phyloP scores from a whole-genome alignment of 2,888 invertebrate species.

The Sialis lutaria region DNA sequence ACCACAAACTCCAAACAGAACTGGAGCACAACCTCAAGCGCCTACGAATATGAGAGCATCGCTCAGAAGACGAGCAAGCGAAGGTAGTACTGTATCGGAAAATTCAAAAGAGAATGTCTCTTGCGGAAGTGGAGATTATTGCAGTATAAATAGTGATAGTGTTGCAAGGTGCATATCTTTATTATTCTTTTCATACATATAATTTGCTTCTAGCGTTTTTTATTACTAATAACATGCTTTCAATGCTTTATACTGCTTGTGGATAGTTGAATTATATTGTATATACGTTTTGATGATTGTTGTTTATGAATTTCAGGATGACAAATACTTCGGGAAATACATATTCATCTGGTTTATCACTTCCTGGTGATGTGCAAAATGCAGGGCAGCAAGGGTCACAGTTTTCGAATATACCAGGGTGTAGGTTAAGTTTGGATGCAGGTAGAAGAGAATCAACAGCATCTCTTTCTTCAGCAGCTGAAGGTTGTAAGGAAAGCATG shows the following conservation, averaged over 20 bases:
- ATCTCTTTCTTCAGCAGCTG: slow-evolving; percentile 38
- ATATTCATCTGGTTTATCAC: neutral
- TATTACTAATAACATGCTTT: no score
- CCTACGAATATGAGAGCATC: slow-evolving; percentile 17
- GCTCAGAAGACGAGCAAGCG: slow-evolving; percentile 29
- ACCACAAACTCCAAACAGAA: slow-evolving; percentile 21
- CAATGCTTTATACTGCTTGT: no score
- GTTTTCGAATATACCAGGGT: slow-evolving; percentile 21
- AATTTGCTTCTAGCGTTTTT: no score
- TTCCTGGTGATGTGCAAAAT: neutral
- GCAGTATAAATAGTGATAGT: slow-evolving; percentile 4
- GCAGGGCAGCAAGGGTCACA: slow-evolving; percentile 1
- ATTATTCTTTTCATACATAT: no score
- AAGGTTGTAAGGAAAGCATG: slow-evolving; percentile 49
- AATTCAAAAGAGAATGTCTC: slow-evolving; percentile 12
- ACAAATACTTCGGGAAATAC: no score
- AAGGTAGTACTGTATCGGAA: slow-evolving; percentile 25
- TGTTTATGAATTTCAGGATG: no score
- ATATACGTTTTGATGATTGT: no score
- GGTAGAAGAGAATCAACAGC: slow-evolving; percentile 41
- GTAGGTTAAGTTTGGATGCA: slow-evolving; percentile 26
- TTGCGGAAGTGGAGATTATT: slow-evolving; percentile 5
- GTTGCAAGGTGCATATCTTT: neutral
- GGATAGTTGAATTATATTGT: no score
- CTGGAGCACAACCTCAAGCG: slow-evolving; percentile 22